phyloP scores from a whole-genome alignment of 2,113 vertebrate genomes.

The Sterna hirundo region DNA sequence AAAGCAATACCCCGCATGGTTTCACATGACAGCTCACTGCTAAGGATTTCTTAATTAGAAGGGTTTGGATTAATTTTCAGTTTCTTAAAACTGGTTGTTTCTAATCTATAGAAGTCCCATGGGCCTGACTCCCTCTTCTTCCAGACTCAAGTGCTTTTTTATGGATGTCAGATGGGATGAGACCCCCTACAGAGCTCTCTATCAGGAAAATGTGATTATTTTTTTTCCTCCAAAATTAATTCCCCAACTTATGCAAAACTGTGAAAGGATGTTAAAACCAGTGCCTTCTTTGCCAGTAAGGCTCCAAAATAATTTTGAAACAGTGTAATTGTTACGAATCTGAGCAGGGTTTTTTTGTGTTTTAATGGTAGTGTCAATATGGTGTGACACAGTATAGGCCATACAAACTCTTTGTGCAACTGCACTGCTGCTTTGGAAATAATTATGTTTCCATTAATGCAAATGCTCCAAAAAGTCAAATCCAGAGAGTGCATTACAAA shows the following conservation, averaged over 20 bases:
- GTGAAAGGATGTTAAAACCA: background rate
- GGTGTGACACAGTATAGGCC: background rate
- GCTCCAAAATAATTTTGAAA: background rate
- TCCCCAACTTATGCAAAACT: background rate
- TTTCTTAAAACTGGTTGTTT: background rate
- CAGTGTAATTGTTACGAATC: background rate
- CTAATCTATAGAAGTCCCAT: background rate
- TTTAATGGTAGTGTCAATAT: background rate
- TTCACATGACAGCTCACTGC: background rate
- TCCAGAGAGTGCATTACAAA: constrained; percentile 37
- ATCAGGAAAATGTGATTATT: background rate
- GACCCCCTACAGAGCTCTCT: background rate
- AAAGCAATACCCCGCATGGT: background rate
- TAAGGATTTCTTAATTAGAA: background rate
- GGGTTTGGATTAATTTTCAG: background rate
- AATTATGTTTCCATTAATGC: constrained; percentile 55
- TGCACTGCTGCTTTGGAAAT: constrained; percentile 26
- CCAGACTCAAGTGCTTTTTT: background rate
- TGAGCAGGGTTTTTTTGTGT: background rate
- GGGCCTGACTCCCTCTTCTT: background rate
- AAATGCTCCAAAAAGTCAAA: constrained; percentile 41
- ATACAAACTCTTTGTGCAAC: background rate
- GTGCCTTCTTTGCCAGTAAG: background rate
- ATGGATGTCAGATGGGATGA: background rate
- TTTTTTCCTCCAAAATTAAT: background rate